These are phyloP conservation scores for Spodoptera littoralis DNA, from an alignment of 2,888 invertebrate genomes.

Conservation along the genomic window DNA sequence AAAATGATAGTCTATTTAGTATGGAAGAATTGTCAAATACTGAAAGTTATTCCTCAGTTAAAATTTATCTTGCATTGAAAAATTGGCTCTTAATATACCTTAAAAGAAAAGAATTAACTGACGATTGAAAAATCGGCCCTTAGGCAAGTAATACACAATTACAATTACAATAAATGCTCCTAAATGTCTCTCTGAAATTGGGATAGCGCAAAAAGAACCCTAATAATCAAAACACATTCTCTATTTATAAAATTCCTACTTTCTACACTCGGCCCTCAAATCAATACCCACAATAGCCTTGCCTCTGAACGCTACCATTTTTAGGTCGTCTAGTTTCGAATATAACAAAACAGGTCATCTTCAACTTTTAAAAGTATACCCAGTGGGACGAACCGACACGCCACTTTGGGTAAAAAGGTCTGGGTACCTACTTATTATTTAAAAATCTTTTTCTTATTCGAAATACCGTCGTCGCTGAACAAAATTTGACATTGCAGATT, in stretches of 20 bases:
- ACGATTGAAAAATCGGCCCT: no score
- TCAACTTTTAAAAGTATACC: slow-evolving; percentile 40
- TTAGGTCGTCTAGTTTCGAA: slow-evolving; percentile 46
- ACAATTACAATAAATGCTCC: no score
- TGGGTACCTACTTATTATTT: slow-evolving; percentile 43
- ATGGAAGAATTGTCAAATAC: no score
- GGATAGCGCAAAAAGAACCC: not conserved
- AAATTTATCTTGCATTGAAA: no score
- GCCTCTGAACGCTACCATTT: slow-evolving; percentile 27
- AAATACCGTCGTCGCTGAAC: slow-evolving; percentile 32
- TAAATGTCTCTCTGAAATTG: not conserved
- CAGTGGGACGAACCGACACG: slow-evolving; percentile 26
- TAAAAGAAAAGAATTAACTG: no score
- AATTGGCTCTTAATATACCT: no score
- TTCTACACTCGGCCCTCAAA: slow-evolving; percentile 11
- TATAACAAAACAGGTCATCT: slow-evolving; percentile 49
- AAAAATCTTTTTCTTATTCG: slow-evolving; percentile 43
- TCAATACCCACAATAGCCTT: slow-evolving; percentile 18
- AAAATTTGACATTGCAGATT: slow-evolving; percentile 59
- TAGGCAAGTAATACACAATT: no score
- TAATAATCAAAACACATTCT: no score
- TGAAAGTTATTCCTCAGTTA: no score
- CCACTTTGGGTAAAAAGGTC: slow-evolving; percentile 45
- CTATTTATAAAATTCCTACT: not conserved
- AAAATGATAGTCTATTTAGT: no score